Evolutionary conservation across 2,888 invertebrate species (phyloP), one percentile per base, ranked within the genome.

Genomic region (Steinernema hermaphroditum): DNA sequence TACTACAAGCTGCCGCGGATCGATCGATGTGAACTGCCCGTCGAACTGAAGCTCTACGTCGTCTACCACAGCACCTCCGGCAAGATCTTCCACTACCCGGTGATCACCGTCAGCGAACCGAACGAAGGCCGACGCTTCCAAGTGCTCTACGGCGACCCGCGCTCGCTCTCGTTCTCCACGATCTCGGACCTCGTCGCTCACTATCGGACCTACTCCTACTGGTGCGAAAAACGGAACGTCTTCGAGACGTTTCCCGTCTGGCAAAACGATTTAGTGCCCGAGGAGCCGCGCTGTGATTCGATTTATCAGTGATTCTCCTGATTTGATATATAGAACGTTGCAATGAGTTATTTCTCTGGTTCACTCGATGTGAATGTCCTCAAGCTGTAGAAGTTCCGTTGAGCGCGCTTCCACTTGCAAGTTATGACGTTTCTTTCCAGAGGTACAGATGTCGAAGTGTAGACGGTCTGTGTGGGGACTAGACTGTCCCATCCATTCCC

Each of bases 241-340:
- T 54, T 54, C 27, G 54, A 54, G 22, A 54, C 54, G 54, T 54
- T 54, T 27, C 54, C 54, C 24, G 54, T 54, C 27, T 54, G 54
- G 54, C 2, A 54, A 16, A 54, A 54, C 54, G 6, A 14, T 27
- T 16, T 54, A 8, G 16, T 54, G 6, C 54, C 22, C 27, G 54
- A 54, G 14, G 54, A 22, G 1, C 4, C 2, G 9, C 2, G 27
- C 8, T 24, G n/a, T 22, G 54, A 54, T 8, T 54, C 54, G 2
- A 54, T 54, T 54, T 27, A 27, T 54, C 6, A 54, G 54, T 54
- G 12, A 12, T 4, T 12, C 12, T 37, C 12, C 6, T 37, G 37
- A n/a, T n/a, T n/a, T 37, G 37, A 37, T 12, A 12, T 37, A 8
- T 4, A 8, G 37, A 37, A 37, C 12, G 37, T 37, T 37, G 12